phyloP scores from a whole-genome alignment of 2,113 vertebrate genomes.

The Centropus bengalensis region DNA sequence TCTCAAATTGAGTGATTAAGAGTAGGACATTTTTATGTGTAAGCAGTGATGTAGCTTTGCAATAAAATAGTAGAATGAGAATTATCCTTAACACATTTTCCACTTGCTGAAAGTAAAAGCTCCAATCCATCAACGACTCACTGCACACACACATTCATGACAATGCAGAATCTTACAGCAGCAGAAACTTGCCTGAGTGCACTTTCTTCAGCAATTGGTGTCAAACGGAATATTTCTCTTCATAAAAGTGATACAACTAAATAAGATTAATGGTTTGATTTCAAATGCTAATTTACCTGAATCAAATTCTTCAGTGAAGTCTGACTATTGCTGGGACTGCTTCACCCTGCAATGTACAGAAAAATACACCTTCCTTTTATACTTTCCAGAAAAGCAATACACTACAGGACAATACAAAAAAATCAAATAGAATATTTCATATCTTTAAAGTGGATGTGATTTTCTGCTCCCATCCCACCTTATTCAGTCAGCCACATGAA shows the following conservation, averaged over 20 bases:
- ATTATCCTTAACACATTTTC: constrained; percentile 41
- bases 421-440: not conserved
- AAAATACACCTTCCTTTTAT: not conserved
- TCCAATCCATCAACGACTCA: not conserved
- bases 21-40: constrained; percentile 25
- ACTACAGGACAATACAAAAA: not conserved
- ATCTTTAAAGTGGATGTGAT: not conserved
- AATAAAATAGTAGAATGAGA: constrained; percentile 38
- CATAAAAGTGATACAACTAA: not conserved
- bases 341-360: not conserved
- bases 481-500: not conserved
- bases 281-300: not conserved
- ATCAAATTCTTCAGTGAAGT: not conserved
- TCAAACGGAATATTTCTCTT: not conserved
- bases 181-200: not conserved
- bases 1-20: constrained; percentile 36
- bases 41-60: constrained; percentile 38
- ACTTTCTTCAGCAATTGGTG: not conserved
- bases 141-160: rapidly evolving
- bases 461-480: not conserved
- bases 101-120: constrained; percentile 28
- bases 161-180: not conserved
- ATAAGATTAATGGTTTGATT: not conserved
- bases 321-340: not conserved
- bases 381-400: not conserved